Base-by-base conservation (phyloP, 1,140 invertebrate genomes). In the Diprion similis region DNA sequence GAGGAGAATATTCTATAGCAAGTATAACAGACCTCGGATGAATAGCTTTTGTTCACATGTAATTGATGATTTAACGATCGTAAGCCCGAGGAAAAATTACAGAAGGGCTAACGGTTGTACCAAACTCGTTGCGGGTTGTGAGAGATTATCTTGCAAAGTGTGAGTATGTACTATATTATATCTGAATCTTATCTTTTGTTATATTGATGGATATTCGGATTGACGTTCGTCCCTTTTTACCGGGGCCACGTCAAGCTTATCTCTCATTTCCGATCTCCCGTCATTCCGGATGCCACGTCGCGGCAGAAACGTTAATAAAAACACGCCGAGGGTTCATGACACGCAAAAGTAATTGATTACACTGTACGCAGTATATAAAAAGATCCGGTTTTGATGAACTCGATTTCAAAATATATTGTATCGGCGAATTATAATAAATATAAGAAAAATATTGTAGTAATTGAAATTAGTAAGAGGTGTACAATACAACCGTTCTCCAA, bases 181-280 rank as follows among this genome's bases (percentile, higher is more conserved):
- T 37, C 24, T 37, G 24, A 37, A 37, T 37, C 24, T 37, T 37
- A 37, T 37, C 24, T 37, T 1, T 37, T 37, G 1, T 24, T 13
- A 19, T 48, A 70, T 70, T 70, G 69, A 70, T 70, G 8, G 46
- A 46, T 70, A 70, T 70, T 70, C 46, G 45, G 69, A 70, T 70
- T 70, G 69, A 70, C 9, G 69, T 37, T 19, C 10, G 37, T 46
- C 46, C 4, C 15, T 47, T 70, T 70, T 70, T 17, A 68, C 13
- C 18, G 6, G 3, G 7, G 6, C 15, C 37, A 8, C 19, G 13
- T 8, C 11, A 19, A 19, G 17, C 51, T 59, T 59, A 59, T 59
- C 51, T 59, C 7, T 13, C 51, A 59, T 17, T 18, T 18, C 66
- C 66, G 13, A 68, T 68, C 66, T 68, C 17, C 66, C 66, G 10